A percentile compares a stretch with the other conserved stretches of the same genome.
Evolutionary conservation across 2,797 vertebrate species (phyloP).

Genomic region (Neosilurus mollespiculum): DNA sequence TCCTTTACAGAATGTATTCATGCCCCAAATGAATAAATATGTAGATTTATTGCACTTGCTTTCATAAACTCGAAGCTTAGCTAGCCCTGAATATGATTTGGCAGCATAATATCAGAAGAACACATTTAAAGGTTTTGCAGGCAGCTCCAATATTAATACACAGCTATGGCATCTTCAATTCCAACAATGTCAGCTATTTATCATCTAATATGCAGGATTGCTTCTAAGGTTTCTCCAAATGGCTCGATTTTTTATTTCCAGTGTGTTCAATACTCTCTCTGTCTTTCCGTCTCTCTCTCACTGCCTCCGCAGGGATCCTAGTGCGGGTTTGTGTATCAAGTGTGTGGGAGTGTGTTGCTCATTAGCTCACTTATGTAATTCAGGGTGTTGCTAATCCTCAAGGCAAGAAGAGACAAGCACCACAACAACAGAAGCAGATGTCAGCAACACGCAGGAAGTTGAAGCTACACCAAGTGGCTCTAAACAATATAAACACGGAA

Average conservation of each 20-base stretch:
- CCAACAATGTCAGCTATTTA: slow-evolving; percentile 39
- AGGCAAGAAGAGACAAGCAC: slow-evolving; percentile 72
- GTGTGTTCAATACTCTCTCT: slow-evolving; percentile 43
- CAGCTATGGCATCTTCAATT: slow-evolving; percentile 33
- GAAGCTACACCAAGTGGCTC: slow-evolving; percentile 1
- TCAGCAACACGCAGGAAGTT: slow-evolving; percentile 68
- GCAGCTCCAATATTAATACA: slow-evolving; percentile 36
- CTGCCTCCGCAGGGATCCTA: slow-evolving; percentile 46
- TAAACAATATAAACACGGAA: background rate
- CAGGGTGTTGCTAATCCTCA: slow-evolving; percentile 77
- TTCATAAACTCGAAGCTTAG: slow-evolving; percentile 19
- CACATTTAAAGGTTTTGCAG: slow-evolving; percentile 30
- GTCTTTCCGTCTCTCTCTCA: slow-evolving; percentile 54
- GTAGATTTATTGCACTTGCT: slow-evolving; percentile 26
- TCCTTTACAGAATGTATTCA: slow-evolving; percentile 17
- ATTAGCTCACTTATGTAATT: slow-evolving; percentile 83
- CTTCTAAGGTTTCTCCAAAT: slow-evolving; percentile 35
- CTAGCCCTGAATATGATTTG: slow-evolving; percentile 23
- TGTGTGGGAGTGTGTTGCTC: slow-evolving; percentile 73
- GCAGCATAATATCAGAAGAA: slow-evolving; percentile 29
- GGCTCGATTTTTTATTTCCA: slow-evolving; percentile 13
- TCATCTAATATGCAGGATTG: slow-evolving; percentile 43
- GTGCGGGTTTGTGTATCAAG: slow-evolving; percentile 55
- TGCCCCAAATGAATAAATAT: slow-evolving; percentile 19
- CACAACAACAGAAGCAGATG: slow-evolving; percentile 73